A percentile compares a stretch with the other conserved stretches of the same genome.
These are phyloP conservation scores for Enteromius viviparus DNA, from an alignment of 2,797 vertebrate species.

Conservation along the genomic window DNA sequence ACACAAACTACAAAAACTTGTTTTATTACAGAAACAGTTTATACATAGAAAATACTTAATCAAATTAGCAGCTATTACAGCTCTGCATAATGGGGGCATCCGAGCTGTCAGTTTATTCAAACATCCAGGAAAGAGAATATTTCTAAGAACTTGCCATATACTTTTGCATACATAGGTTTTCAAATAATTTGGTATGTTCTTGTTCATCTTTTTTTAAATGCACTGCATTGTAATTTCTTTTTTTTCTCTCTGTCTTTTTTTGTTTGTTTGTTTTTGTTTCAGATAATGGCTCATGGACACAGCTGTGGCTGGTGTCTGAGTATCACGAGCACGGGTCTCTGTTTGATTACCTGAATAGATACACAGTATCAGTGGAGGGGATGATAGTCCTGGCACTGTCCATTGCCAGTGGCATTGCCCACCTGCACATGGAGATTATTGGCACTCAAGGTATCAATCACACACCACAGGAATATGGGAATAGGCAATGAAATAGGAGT, in stretches of 20 bases:
- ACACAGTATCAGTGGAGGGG: slow-evolving; percentile 84
- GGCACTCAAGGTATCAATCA: slow-evolving; percentile 88
- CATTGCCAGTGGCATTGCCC: slow-evolving; percentile 89
- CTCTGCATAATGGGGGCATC: too few species aligned
- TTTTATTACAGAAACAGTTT: too few species aligned
- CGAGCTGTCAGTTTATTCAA: too few species aligned
- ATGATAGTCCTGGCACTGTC: slow-evolving; percentile 87
- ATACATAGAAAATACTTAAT: too few species aligned
- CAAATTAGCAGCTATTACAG: too few species aligned
- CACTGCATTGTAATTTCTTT: slow-evolving; percentile 7
- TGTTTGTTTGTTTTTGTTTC: neutral
- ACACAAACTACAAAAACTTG: too few species aligned
- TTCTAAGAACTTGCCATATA: neutral
- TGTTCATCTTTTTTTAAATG: neutral
- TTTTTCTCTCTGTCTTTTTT: neutral
- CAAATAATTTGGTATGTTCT: neutral
- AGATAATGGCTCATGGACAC: slow-evolving; percentile 97
- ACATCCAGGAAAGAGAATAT: neutral
- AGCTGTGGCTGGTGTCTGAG: slow-evolving; percentile 97
- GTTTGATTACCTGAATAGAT: slow-evolving; percentile 92
- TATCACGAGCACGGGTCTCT: slow-evolving; percentile 95
- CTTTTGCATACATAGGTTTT: neutral
- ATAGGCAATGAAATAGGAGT: neutral
- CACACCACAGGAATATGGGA: neutral
- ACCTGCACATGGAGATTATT: slow-evolving; percentile 98